Conservation (phyloP, 2,113 vertebrate genomes). For the Eubucco bourcierii region DNA sequence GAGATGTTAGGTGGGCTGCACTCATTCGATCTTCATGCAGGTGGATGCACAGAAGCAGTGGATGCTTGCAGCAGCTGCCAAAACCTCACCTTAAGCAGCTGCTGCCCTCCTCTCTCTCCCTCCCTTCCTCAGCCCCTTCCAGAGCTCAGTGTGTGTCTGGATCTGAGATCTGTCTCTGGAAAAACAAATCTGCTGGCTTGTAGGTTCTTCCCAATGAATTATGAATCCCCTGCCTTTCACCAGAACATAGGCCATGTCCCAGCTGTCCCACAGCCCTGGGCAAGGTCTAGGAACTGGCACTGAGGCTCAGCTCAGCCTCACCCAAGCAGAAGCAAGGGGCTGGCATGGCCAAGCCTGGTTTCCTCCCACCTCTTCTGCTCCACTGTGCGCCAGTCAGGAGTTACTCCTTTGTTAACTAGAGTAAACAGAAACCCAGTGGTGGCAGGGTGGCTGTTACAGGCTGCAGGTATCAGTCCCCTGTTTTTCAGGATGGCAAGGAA, state of each 20-base stretch:
- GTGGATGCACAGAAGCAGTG: background rate
- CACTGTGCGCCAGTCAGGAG: background rate
- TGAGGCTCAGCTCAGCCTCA: fast-evolving
- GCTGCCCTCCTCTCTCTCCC: background rate
- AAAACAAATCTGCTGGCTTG: background rate
- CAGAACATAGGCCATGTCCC: fast-evolving
- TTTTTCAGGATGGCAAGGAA: background rate
- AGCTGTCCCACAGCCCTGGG: background rate
- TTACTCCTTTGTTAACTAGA: conserved; percentile 19
- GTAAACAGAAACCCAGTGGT: background rate
- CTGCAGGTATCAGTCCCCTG: background rate
- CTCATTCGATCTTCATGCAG: background rate
- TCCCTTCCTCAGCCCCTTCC: background rate
- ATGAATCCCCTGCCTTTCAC: background rate
- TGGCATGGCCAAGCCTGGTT: background rate
- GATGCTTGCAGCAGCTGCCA: background rate
- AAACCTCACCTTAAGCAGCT: background rate
- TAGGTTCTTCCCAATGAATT: background rate
- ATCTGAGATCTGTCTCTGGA: background rate
- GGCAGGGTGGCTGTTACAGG: background rate
- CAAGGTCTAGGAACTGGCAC: background rate
- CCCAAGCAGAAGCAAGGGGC: background rate
- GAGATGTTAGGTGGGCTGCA: background rate
- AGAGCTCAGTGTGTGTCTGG: fast-evolving
- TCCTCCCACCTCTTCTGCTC: background rate